Percentiles rank a stretch among this genome's conserved stretches.
Conservation (phyloP, 2,888 invertebrate genomes). For the Entomobrya proxima region DNA sequence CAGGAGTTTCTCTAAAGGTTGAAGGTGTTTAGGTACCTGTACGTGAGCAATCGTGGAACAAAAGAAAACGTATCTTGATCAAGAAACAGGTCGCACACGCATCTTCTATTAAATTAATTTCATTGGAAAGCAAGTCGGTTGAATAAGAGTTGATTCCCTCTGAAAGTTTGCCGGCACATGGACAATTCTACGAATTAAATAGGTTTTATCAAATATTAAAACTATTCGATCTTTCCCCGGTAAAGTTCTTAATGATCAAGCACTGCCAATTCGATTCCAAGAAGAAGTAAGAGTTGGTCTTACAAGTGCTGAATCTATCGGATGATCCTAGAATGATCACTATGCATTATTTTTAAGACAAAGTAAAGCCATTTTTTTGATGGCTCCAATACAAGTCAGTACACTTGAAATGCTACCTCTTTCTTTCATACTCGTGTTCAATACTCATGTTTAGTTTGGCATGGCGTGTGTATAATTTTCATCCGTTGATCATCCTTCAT, state of each 20-base stretch:
- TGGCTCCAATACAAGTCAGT: no score
- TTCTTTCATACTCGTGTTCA: background rate
- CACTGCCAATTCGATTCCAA: conserved; percentile 38
- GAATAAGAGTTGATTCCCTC: background rate
- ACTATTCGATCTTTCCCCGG: conserved; percentile 14
- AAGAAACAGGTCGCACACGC: conserved; percentile 26
- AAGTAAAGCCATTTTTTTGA: no score
- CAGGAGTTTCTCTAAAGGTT: no score
- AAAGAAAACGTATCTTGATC: background rate
- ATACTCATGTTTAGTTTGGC: conserved; percentile 37
- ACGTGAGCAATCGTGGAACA: no score
- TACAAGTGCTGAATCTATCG: background rate
- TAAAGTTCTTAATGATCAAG: conserved; percentile 43
- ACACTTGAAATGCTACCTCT: no score
- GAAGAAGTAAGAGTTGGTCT: conserved; percentile 34
- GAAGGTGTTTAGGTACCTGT: no score
- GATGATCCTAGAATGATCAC: no score
- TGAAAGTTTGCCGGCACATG: background rate
- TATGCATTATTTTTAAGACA: no score
- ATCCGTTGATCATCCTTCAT: conserved; percentile 12
- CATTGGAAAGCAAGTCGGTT: conserved; percentile 50
- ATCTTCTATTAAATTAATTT: conserved; percentile 49
- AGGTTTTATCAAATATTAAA: conserved; percentile 38
- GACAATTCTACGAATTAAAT: conserved; percentile 16
- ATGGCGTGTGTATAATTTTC: conserved; percentile 63